Evolutionary conservation across 2,113 vertebrate genomes (phyloP), one percentile per base, ranked within the genome.

Genomic region (Equus quagga): DNA sequence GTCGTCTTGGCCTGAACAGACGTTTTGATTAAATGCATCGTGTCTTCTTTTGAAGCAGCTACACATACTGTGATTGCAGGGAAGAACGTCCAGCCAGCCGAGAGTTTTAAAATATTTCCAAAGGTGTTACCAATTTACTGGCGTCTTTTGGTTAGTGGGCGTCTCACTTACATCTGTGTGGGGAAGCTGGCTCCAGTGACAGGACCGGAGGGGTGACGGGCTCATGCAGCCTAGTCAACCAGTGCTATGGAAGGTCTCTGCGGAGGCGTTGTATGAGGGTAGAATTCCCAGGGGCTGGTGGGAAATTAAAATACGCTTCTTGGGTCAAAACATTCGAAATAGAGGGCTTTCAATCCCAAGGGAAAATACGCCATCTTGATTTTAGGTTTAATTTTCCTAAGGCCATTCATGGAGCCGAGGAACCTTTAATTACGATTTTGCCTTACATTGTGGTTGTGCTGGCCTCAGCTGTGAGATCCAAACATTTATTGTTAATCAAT

Each of bases 361-460:
- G 64, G 73, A 33, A 83, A 89, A 92, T 87, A 87, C 91, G 8
- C 69, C 88, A 41, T 93, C 87, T 58, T 93, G 89, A 75, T 88
- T 91, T 96, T 97, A 94, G 64, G 67, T 78, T 96, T 88, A 72
- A 62, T 91, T 97, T 96, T 46, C 62, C 67, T 11, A 64, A 82
- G 28, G 64, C 76, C 31, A 14, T 56, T 65, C 70, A 49, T 56
- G 80, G 49, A 79, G 54, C 41, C 62, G 58, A 92, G 60, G 54
- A 86, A 70, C 5, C 5, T 95, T 95, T 64, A 18, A 56, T 93
- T 89, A 89, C 51, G 56, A 91, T 89, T 93, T 97, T 76, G 21
- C 65, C 65, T 96, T 86, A 49, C 83, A 56, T 23, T 80, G 65
- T 8, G 8, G 62, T 49, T 81, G 31, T 76, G 28, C 54, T 79